Conservation (phyloP, 2,888 invertebrate species). For the Cheilosia scutellata region DNA sequence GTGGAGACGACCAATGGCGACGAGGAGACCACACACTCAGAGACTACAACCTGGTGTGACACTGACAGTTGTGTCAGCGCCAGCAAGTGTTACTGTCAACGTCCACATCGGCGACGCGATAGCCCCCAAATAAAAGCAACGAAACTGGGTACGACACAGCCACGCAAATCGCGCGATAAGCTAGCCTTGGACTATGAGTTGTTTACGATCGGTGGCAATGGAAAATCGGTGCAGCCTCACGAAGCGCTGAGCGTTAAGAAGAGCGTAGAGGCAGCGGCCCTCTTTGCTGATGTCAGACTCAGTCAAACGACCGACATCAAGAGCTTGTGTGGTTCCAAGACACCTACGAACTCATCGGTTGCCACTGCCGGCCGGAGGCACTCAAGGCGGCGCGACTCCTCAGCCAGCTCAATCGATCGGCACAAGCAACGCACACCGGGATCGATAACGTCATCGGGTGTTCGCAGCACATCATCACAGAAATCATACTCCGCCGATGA, state of each 20-base stretch:
- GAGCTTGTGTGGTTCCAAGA: constrained; percentile 81
- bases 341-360: constrained; percentile 47
- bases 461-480: constrained; percentile 76
- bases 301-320: constrained; percentile 89
- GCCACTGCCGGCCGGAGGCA: constrained; percentile 65
- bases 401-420: constrained; percentile 79
- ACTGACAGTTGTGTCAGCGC: constrained; percentile 94
- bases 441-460: constrained; percentile 73
- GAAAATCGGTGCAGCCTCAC: constrained; percentile 86
- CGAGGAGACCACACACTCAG: constrained; percentile 83
- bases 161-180: constrained; percentile 86
- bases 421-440: constrained; percentile 76
- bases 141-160: constrained; percentile 82
- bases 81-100: constrained; percentile 93
- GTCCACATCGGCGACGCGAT: constrained; percentile 57
- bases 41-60: constrained; percentile 87
- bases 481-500: constrained; percentile 82
- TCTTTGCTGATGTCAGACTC: constrained; percentile 91
- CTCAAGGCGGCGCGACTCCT: constrained; percentile 80
- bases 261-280: constrained; percentile 94
- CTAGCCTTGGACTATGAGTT: constrained; percentile 91
- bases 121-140: constrained; percentile 56
- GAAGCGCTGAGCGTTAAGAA: constrained; percentile 94
- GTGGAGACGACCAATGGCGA: constrained; percentile 85
- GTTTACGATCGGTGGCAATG: constrained; percentile 85